Base-by-base conservation (phyloP, 2,888 invertebrate genomes). In the Melieria picta region DNA sequence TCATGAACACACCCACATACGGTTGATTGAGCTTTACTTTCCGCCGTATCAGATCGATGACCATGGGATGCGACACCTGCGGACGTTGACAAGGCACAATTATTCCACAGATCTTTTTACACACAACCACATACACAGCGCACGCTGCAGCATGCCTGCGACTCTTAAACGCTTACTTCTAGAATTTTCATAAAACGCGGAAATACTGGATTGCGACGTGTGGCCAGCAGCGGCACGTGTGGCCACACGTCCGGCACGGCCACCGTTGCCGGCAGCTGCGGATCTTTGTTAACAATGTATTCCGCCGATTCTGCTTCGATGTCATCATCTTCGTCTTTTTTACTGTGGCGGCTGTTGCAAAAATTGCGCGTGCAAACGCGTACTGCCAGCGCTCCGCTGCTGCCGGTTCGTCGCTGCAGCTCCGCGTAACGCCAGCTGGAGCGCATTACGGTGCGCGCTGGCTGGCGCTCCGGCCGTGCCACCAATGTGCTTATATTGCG, bases 171-270 rank as follows among this genome's bases (percentile, higher is more conserved):
- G 73, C 73, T 45, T 83, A 96, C 95, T 90, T 99, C 99, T 75
- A 99, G 92, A 78, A 99, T 91, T 88, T 99, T 99, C 79, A 99
- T 97, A 87, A 99, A 99, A 79, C 96, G 91, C 30, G 99, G 99
- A 88, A 99, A 99, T 1, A 99, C 94, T 5, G 99, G 98, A 88
- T 98, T 96, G 78, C 97, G 91, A 81, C 90, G 93, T 76, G 99
- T 94, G 0, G 98, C 97, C 78, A 99, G 93, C 7, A 99, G 92
- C 4, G 99, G 99, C 30, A 99, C 93, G 84, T 95, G 93, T 0
- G 99, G 99, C 94, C 97, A 98, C 9, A 95, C 93, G 85, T 98
- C 98, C 0, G 99, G 99, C 46, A 99, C 94, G 13, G 94, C 94
- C 62, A 97, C 94, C 0, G 97, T 94, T 0, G 96, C 96, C 63